Evolutionary conservation across 2,113 vertebrate genomes (phyloP).

Genomic region (Nothobranchius furzeri): DNA sequence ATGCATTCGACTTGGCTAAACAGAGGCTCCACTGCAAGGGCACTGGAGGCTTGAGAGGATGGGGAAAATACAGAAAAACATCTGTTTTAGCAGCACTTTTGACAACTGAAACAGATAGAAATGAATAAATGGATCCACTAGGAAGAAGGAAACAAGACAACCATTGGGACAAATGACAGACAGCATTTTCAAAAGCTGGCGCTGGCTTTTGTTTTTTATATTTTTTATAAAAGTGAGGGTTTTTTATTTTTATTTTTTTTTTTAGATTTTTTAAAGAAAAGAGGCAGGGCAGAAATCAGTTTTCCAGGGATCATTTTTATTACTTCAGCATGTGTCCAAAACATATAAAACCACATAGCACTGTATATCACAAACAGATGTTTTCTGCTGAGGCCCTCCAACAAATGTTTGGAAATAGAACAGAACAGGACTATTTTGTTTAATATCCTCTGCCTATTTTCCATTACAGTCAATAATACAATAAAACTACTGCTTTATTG

Average conservation of each 20-base stretch:
- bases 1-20: conserved; percentile 25
- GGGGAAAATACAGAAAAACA: conserved; percentile 10
- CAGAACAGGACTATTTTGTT: background rate
- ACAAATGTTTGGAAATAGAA: conserved; percentile 31
- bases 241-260: no score
- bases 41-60: conserved; percentile 3
- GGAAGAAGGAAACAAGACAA: background rate
- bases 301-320: conserved; percentile 33
- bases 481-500: background rate
- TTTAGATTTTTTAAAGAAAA: conserved; percentile 22
- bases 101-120: conserved; percentile 11
- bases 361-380: conserved; percentile 69
- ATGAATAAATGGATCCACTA: background rate
- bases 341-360: conserved; percentile 55
- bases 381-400: conserved; percentile 27
- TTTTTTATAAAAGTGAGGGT: background rate
- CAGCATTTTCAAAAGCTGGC: no score
- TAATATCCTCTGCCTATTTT: conserved; percentile 17
- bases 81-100: conserved; percentile 24
- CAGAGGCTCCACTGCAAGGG: conserved; percentile 27
- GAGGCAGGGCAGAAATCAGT: conserved; percentile 19
- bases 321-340: conserved; percentile 45
- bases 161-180: no score
- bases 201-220: background rate
- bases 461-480: background rate